Base-by-base conservation (phyloP, 1,140 invertebrate genomes). In the Aphelinus atriplicis region DNA sequence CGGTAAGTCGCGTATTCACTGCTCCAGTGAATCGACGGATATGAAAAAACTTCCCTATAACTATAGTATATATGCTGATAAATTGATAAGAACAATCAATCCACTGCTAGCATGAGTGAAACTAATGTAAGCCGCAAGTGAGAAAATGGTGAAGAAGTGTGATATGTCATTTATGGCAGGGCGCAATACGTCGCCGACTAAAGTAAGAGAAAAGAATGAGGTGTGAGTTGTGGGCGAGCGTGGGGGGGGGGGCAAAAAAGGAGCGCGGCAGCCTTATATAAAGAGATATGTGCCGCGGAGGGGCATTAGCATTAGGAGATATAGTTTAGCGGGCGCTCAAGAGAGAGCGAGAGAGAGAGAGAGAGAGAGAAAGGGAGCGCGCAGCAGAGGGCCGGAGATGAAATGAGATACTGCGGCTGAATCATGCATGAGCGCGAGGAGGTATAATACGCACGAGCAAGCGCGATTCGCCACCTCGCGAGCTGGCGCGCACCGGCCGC, bases 361-460 rank as follows among this genome's bases (percentile, higher is more conserved):
- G 26, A 0, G 26, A 26, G 26, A 26, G 26, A 26, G 26, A 26
- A 26, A 26, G 26, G 4, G 9, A 1, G 45, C 62, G 62, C 45
- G 62, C 46, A 45, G 26, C 53, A 72, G 7, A 48, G 26, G 7
- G 9, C 47, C 50, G 5, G 81, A 81, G 83, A 88, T 88, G 86
- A 87, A 87, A 88, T 87, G 85, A 88, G 85, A 87, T 87, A 88
- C 86, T 84, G 84, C 81, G 83, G 75, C 84, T 88, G 86, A 88
- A 88, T 88, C 87, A 88, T 88, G 87, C 86, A 88, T 88, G 87
- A 88, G 80, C 77, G 71, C 26, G 26, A 26, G 26, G 84, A 85
- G 81, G 82, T 83, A 55, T 26, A 26, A 26, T 26, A 26, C 26
- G 26, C 26, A 26, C 26, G 26, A 26, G 26, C 50, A 51, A 5